Evolutionary conservation across 2,113 vertebrate species (phyloP).

Genomic region (Pelobates fuscus): DNA sequence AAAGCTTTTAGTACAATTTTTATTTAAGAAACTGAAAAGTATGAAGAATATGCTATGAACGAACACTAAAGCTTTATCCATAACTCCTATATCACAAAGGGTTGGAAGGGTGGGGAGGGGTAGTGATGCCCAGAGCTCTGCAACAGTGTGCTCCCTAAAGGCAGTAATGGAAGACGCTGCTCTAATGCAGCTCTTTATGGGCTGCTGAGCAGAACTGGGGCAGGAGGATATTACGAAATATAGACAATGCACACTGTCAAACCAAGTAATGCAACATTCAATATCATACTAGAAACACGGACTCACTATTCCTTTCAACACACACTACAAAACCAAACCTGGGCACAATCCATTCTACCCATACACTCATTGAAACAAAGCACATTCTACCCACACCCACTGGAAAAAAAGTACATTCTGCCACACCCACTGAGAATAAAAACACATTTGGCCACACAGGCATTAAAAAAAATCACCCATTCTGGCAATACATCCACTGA

Average conservation of each 20-base stretch:
- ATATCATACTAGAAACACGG: constrained; percentile 28
- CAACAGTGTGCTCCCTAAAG: constrained; percentile 41
- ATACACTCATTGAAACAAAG: too few species aligned
- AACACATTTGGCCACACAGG: too few species aligned
- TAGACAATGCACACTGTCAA: constrained; percentile 45
- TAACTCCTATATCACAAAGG: constrained; percentile 11
- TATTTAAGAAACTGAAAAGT: constrained; percentile 24
- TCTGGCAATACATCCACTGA: too few species aligned
- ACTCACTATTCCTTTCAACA: constrained; percentile 13
- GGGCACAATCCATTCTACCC: too few species aligned
- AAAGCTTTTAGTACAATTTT: constrained; percentile 14
- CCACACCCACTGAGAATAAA: too few species aligned
- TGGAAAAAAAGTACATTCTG: too few species aligned
- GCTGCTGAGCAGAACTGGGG: constrained; percentile 46
- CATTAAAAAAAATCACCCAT: too few species aligned
- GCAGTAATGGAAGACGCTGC: constrained; percentile 43
- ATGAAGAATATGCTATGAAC: constrained; percentile 18
- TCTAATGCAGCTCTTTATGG: constrained; percentile 43
- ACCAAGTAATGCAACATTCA: constrained; percentile 40
- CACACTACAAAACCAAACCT: too few species aligned
- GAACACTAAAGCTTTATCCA: constrained; percentile 38
- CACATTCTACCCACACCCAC: too few species aligned
- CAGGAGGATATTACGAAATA: constrained; percentile 48
- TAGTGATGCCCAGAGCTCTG: constrained; percentile 31
- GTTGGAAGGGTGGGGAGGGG: constrained; percentile 21